Evolutionary conservation across 2,888 invertebrate species (phyloP), one percentile per base, ranked within the genome.

Genomic region (Trichopoda pennipes): DNA sequence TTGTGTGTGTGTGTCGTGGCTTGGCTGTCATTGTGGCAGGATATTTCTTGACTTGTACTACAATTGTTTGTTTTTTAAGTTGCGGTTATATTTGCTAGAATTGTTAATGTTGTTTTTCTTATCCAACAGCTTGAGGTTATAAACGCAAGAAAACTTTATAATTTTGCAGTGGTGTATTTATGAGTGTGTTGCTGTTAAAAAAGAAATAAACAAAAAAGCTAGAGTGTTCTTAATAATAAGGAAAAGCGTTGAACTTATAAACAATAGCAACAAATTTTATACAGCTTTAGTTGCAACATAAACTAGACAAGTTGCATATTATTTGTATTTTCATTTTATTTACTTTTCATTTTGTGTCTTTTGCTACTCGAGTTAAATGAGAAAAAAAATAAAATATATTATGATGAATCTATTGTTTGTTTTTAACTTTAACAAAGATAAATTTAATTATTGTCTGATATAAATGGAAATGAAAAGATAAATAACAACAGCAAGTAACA

Each of bases 381-480:
- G 53, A 44, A 21, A 17, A n/a, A n/a, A n/a, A n/a, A n/a, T n/a
- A n/a, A n/a, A n/a, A n/a, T n/a, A 44, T 68, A 44, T 72, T 61
- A 63, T 53, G 28, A 55, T 32, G 47, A 74, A 64, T 16, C 38
- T 38, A 12, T 38, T 8, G 28, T 10, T 10, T 53, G 28, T 60
- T 73, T 42, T 28, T 38, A n/a, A 21, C 3, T 44, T 19, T 16
- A 19, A 61, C 66, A 55, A 66, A 56, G 19, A 70, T 68, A 53
- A 79, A 73, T 79, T 79, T 66, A 73, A 73, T 79, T 79, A 79
- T 68, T 73, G 68, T 73, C 60, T 68, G 53, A 53, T 35, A 44
- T 66, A 60, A 60, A 72, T 53, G 38, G 19, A 72, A 73, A 73
- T 17, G 21, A 9, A 35, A 19, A 23, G 19, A 44, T 35, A 9